Conservation (phyloP, 2,797 vertebrate species). For the Cetoscarus ocellatus region DNA sequence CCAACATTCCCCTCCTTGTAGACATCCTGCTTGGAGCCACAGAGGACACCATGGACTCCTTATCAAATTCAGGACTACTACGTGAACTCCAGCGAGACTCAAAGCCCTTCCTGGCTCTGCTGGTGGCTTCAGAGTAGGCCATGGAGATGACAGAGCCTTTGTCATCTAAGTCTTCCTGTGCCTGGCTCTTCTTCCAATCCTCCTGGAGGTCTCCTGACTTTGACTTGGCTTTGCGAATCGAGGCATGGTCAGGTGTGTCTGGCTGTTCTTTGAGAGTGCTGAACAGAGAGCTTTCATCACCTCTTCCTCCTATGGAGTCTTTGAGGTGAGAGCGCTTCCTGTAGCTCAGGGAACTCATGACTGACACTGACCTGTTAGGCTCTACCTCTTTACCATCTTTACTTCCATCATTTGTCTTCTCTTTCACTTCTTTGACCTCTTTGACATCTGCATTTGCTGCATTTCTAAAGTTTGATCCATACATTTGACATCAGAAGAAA, state of each 20-base stretch:
- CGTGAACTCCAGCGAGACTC: conserved; percentile 90
- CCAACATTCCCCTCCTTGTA: conserved; percentile 74
- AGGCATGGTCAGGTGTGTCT: conserved; percentile 84
- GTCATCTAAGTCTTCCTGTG: conserved; percentile 81
- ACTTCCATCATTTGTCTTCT: conserved; percentile 73
- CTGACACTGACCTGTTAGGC: conserved; percentile 88
- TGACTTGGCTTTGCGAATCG: conserved; percentile 83
- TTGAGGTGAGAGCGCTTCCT: conserved; percentile 92
- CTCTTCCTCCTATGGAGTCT: conserved; percentile 92
- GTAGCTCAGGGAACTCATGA: conserved; percentile 96
- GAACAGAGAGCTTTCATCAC: conserved; percentile 92
- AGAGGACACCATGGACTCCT: conserved; percentile 86
- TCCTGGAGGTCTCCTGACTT: conserved; percentile 75
- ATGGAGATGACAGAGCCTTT: conserved; percentile 86
- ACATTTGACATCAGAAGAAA: conserved; percentile 52
- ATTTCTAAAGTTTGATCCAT: conserved; percentile 74
- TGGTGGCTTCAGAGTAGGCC: conserved; percentile 88
- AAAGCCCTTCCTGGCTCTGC: conserved; percentile 86
- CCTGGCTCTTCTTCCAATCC: conserved; percentile 75
- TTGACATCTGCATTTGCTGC: conserved; percentile 82
- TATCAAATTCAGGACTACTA: conserved; percentile 87
- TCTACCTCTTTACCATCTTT: conserved; percentile 88
- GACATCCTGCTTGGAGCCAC: conserved; percentile 88
- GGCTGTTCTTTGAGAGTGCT: conserved; percentile 89
- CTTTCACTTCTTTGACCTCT: conserved; percentile 81